These are phyloP conservation scores for Drosophila dunni DNA, from an alignment of 1,140 invertebrate species.

Conservation along the genomic window DNA sequence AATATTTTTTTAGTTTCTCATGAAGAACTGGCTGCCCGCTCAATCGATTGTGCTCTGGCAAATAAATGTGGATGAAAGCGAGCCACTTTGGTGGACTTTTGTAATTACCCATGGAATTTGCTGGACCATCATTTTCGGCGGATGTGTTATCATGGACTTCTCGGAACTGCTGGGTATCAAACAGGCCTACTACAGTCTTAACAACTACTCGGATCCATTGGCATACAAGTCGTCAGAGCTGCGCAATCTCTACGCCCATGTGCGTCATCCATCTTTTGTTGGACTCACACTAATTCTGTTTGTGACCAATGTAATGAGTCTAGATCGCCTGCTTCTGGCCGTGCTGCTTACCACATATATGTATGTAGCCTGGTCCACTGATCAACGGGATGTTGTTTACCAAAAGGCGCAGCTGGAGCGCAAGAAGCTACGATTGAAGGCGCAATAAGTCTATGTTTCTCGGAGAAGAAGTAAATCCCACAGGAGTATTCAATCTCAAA, in stretches of 20 bases:
- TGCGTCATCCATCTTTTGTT: constrained; percentile 82
- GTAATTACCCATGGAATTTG: constrained; percentile 85
- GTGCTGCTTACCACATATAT: constrained; percentile 85
- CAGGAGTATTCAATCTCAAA: too few species aligned
- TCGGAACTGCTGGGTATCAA: constrained; percentile 87
- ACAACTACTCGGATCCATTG: constrained; percentile 58
- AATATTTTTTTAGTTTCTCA: constrained; percentile 64
- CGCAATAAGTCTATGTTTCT: constrained; percentile 34
- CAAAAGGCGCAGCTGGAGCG: constrained; percentile 76
- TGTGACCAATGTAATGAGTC: constrained; percentile 76
- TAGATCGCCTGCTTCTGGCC: constrained; percentile 85
- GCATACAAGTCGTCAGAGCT: constrained; percentile 72
- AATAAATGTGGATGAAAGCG: constrained; percentile 82
- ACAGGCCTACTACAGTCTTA: constrained; percentile 84
- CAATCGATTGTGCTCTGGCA: constrained; percentile 85
- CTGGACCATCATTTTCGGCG: constrained; percentile 88
- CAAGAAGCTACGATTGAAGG: constrained; percentile 65
- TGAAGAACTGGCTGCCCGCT: constrained; percentile 85
- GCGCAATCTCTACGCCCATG: constrained; percentile 70
- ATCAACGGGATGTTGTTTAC: constrained; percentile 85
- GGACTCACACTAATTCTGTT: constrained; percentile 77
- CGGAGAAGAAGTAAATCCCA: too few species aligned
- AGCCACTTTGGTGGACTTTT: constrained; percentile 85
- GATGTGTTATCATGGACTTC: constrained; percentile 87
- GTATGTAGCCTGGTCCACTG: constrained; percentile 86